Evolutionary conservation across 2,888 invertebrate genomes (phyloP), one percentile per base, ranked within the genome.

Genomic region (Amaurobius ferox): DNA sequence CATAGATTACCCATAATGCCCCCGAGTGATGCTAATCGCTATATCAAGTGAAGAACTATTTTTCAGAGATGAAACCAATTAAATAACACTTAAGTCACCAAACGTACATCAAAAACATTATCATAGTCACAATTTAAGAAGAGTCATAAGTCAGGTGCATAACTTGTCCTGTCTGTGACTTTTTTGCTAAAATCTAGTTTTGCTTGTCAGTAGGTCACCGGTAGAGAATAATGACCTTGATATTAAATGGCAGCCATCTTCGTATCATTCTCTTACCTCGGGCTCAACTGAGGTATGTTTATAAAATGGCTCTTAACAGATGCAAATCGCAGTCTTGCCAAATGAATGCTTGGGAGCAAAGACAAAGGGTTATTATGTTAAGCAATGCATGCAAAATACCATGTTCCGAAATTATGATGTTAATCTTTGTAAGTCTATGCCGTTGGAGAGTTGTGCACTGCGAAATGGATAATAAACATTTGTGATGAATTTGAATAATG

Each of bases 131-230:
- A 16, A 16, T 16, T 16, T 16, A 1, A 16, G 9, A 11, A 44
- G 44, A 44, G 44, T 44, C 9, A 44, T 44, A 44, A 13, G 44
- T 44, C 44, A 44, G 44, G 44, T 44, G 44, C n/a, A n/a, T 44
- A 44, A 44, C 44, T 44, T 44, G 44, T 44, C 16, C 44, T 44
- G 44, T 44, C 44, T 16, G 44, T 44, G 9, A 2, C 9, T 44
- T 11, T n/a, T n/a, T n/a, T 44, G 13, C 2, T 2, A 16, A 16
- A 44, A 44, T 44, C 44, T 44, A 44, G 44, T 44, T 44, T 44
- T 44, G 44, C 44, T 44, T 16, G 44, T 44, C 16, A 44, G 13
- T 44, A 16, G 44, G 44, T 44, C 44, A 44, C 16, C 16, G 9
- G 44, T 16, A 16, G 16, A 44, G 44, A 44, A 44, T 44, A 44